Evolutionary conservation across 2,797 vertebrate species (phyloP).

Genomic region (Lemur catta): DNA sequence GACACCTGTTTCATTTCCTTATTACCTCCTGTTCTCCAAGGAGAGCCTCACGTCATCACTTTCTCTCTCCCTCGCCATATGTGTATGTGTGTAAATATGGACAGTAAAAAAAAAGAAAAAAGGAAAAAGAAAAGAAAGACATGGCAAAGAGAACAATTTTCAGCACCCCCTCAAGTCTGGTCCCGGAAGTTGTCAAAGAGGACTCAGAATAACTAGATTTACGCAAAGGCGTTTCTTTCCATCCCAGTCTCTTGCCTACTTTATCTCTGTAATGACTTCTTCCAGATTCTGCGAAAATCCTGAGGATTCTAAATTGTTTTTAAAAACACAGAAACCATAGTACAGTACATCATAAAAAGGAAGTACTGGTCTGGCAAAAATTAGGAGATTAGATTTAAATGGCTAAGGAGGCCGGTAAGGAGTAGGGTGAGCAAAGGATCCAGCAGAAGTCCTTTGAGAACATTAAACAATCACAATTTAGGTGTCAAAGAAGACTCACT

Average conservation of each 20-base stretch:
- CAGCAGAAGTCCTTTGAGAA: neutral
- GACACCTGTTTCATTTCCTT: constrained; percentile 57
- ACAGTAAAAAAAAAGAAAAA: constrained; percentile 41
- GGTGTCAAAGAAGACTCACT: neutral
- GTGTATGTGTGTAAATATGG: constrained; percentile 52
- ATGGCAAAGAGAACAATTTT: neutral
- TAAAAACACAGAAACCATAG: neutral
- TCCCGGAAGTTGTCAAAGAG: constrained; percentile 38
- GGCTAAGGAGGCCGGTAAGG: neutral
- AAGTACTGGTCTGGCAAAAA: neutral
- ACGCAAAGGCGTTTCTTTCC: neutral
- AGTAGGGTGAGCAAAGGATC: neutral
- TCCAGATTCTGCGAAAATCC: neutral
- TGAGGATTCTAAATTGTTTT: constrained; percentile 4
- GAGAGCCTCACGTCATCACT: constrained; percentile 31
- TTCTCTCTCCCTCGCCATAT: neutral
- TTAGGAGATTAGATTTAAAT: neutral
- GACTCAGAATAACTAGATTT: neutral
- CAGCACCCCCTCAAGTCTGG: neutral
- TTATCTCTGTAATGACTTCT: neutral
- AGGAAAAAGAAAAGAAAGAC: constrained; percentile 43
- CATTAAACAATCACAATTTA: neutral
- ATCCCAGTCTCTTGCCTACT: neutral
- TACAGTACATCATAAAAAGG: neutral
- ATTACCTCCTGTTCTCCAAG: neutral